Evolutionary conservation across 2,113 vertebrate genomes (phyloP), one percentile per base, ranked within the genome.

Genomic region (Tauraco erythrolophus): DNA sequence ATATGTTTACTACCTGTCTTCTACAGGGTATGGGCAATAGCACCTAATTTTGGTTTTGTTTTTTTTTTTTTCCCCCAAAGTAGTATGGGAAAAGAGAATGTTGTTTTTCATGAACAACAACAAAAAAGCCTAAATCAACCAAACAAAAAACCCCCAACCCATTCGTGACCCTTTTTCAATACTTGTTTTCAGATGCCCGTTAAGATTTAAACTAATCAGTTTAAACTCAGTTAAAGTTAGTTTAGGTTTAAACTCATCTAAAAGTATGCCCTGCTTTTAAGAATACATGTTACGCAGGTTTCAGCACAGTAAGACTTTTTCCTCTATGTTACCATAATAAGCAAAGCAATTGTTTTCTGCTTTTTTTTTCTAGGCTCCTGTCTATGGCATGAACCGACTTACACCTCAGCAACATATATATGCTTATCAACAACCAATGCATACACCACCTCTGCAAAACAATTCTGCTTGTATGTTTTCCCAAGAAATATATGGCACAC

Each of bases 371-470:
- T 71, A 96, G 99, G 98, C 98, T 79, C 98, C 99, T 54, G 98
- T 99, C 92, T 99, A 99, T 96, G 98, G 98, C 85, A 98, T 99
- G 97, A 99, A 99, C 95, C 98, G 99, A 84, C 98, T 99, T 94
- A 97, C 99, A 13, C 99, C 98, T 72, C 99, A 99, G 84, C 99
- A 99, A 68, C 99, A 99, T 75, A 98, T 99, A 97, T 99, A 99
- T 92, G 97, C 98, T 37, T 99, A 99, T 93, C 98, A 99, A 28
- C 99, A 98, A 61, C 98, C 99, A 9, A 99, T 99, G 91, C 99
- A 99, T 89, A 99, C 99, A 5, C 99, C 99, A 58, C 99, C 99
- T 77, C 95, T 99, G 82, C 99, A 99, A 92, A 98, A 92, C 78
- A 98, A 98, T 58, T 98, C 98, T 46, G 77, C 98, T 33, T 99